These are phyloP conservation scores for Amaurobius ferox DNA, from an alignment of 2,888 invertebrate species.

Conservation along the genomic window DNA sequence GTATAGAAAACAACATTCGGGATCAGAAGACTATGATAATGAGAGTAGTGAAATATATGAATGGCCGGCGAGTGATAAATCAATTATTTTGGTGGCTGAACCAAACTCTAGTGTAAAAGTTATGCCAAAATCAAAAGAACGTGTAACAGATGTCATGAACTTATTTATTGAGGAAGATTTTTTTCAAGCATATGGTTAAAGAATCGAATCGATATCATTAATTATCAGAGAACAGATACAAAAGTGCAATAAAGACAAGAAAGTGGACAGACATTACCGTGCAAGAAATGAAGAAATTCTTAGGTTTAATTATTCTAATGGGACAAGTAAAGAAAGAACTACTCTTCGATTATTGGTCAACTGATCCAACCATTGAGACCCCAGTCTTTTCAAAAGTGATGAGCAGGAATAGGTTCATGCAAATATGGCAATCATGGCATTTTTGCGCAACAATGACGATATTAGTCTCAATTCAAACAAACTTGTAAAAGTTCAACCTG, in stretches of 20 bases:
- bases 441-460: neutral
- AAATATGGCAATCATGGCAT: neutral
- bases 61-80: too few relatives aligned
- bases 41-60: too few relatives aligned
- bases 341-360: neutral
- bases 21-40: too few relatives aligned
- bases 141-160: neutral
- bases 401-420: neutral
- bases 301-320: neutral
- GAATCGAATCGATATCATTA: slow-evolving; percentile 7
- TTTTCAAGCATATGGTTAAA: neutral
- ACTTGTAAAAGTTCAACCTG: neutral
- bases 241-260: neutral
- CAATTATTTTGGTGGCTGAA: too few relatives aligned
- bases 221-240: neutral
- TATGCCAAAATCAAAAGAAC: too few relatives aligned
- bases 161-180: neutral
- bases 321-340: neutral
- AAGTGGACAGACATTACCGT: neutral
- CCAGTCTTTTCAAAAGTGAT: neutral
- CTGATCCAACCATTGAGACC: neutral
- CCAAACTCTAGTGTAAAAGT: too few relatives aligned
- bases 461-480: neutral
- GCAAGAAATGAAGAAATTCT: slow-evolving; percentile 1
- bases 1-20: too few relatives aligned